phyloP scores from a whole-genome alignment of 1,140 invertebrate genomes.

The Antheraea mylitta region DNA sequence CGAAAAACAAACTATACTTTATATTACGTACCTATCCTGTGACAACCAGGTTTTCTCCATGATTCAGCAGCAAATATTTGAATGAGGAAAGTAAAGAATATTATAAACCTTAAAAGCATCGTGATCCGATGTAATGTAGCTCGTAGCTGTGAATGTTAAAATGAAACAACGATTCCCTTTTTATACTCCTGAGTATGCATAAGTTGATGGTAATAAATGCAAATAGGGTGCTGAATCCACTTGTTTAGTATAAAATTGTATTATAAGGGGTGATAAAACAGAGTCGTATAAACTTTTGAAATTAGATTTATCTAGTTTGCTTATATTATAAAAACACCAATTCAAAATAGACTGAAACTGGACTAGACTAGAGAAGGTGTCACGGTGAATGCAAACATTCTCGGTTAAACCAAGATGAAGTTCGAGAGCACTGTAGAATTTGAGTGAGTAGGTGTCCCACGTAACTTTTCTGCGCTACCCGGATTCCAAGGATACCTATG shows the following conservation, averaged over 20 bases:
- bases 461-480: too few relatives aligned
- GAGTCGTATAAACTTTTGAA: neutral
- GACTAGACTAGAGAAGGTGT: too few relatives aligned
- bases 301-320: neutral
- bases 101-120: conserved; percentile 55
- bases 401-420: too few relatives aligned
- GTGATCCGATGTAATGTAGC: conserved; percentile 20
- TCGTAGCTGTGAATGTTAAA: conserved; percentile 30
- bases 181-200: neutral
- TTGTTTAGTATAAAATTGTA: neutral
- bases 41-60: conserved; percentile 67
- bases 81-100: conserved; percentile 46
- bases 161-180: neutral
- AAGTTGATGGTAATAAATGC: neutral
- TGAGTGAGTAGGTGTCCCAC: too few relatives aligned
- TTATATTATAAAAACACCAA: neutral
- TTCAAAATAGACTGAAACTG: too few relatives aligned
- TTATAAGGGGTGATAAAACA: neutral
- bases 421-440: too few relatives aligned
- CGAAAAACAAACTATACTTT: neutral
- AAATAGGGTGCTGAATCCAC: neutral
- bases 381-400: too few relatives aligned
- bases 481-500: too few relatives aligned
- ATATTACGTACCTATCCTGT: conserved; percentile 52
- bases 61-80: conserved; percentile 46